Conservation (phyloP, 2,797 vertebrate genomes). For the Neomorphus geoffroyi region DNA sequence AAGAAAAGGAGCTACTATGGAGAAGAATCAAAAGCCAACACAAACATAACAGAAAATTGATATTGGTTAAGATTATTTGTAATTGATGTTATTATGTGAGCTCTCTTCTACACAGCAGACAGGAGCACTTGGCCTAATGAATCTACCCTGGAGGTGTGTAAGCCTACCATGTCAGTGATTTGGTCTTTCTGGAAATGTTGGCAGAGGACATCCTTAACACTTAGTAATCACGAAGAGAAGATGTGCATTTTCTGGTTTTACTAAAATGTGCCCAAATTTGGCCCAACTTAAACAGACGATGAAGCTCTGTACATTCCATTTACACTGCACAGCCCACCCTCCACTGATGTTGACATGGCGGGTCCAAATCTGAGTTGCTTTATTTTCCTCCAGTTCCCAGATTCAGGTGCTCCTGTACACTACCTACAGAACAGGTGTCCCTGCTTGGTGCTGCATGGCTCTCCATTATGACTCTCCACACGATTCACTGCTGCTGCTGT, state of each 20-base stretch:
- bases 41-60: background rate
- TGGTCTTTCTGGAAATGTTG: background rate
- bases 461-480: background rate
- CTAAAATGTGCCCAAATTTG: background rate
- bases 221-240: background rate
- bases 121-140: background rate
- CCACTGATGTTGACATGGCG: background rate
- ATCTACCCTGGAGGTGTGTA: background rate
- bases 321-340: background rate
- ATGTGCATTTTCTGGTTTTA: background rate
- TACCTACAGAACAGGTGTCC: background rate
- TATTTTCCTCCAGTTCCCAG: background rate
- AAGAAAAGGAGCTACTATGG: background rate
- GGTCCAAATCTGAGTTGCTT: background rate
- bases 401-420: background rate
- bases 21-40: background rate
- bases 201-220: background rate
- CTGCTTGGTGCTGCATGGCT: background rate
- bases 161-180: background rate
- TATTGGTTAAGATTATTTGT: background rate
- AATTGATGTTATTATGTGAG: background rate
- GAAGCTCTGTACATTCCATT: background rate
- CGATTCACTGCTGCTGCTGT: background rate
- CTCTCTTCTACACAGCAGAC: background rate
- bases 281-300: background rate